Evolutionary conservation across 2,113 vertebrate genomes (phyloP).

Genomic region (Microcebus jonahi): DNA sequence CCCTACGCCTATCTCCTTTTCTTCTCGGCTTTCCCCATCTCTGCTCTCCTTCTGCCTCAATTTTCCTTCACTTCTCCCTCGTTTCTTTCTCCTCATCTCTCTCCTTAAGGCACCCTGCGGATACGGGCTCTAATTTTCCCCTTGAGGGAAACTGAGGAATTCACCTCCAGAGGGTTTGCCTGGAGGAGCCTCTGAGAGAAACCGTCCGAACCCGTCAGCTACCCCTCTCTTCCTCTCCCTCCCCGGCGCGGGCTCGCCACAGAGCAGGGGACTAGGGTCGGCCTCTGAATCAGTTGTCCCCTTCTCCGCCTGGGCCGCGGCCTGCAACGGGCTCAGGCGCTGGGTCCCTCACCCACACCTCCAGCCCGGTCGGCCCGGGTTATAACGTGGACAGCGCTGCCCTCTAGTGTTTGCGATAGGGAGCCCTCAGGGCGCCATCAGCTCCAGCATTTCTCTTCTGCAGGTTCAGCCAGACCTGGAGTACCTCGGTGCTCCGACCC

Average conservation of each 20-base stretch:
- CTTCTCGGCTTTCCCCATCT: background rate
- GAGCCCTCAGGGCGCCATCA: background rate
- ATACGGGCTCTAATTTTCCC: background rate
- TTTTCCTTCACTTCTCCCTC: background rate
- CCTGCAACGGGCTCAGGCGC: background rate
- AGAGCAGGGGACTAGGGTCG: background rate
- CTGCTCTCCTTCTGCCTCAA: background rate
- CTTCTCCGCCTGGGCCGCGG: background rate
- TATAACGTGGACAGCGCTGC: conserved; percentile 52
- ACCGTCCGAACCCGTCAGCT: background rate
- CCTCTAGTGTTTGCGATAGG: conserved; percentile 58
- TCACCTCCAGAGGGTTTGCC: background rate
- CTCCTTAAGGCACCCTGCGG: background rate
- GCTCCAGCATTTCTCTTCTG: background rate
- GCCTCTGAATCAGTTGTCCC: no score
- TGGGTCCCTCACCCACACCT: background rate
- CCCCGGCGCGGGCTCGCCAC: background rate
- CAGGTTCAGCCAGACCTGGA: background rate
- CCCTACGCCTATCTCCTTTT: background rate
- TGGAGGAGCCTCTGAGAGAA: background rate
- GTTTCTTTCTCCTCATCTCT: background rate
- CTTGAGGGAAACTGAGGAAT: background rate
- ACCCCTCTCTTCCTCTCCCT: background rate
- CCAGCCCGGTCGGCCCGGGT: background rate
- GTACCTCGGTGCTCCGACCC: background rate